phyloP scores from a whole-genome alignment of 2,113 vertebrate genomes.

The Coreoperca whiteheadi region DNA sequence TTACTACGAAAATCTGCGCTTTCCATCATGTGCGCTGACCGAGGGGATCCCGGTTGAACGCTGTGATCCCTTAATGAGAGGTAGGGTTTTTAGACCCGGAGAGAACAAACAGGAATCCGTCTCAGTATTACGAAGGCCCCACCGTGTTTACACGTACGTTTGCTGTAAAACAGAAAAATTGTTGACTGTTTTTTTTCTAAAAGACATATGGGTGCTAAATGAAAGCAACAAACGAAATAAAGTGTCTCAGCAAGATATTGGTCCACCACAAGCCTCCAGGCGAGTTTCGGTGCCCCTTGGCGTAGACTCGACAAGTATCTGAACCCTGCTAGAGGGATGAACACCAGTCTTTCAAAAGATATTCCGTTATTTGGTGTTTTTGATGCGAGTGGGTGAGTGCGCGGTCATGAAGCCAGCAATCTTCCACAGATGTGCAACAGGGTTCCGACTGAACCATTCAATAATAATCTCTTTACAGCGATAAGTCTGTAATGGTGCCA shows the following conservation, averaged over 20 bases:
- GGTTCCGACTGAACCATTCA: no score
- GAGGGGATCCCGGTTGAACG: conserved; percentile 31
- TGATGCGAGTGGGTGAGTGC: no score
- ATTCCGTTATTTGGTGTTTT: no score
- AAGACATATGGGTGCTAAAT: background rate
- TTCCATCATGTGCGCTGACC: conserved; percentile 36
- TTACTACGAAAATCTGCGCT: conserved; percentile 39
- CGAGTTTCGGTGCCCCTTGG: background rate
- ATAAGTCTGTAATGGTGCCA: no score
- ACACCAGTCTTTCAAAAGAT: no score
- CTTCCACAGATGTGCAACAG: no score
- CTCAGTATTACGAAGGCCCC: background rate
- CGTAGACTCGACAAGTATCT: no score
- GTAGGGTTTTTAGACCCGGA: conserved; percentile 32
- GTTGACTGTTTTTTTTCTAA: background rate
- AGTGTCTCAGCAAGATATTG: background rate
- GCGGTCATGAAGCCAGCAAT: no score
- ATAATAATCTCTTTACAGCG: no score
- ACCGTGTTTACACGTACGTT: background rate
- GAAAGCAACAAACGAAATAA: background rate
- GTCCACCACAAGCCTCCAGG: background rate
- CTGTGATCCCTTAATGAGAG: conserved; percentile 40
- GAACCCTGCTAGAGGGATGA: no score
- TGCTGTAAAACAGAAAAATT: background rate
- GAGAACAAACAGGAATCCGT: background rate